Evolutionary conservation across 2,888 invertebrate genomes (phyloP).

Genomic region (Pyrgus malvae): DNA sequence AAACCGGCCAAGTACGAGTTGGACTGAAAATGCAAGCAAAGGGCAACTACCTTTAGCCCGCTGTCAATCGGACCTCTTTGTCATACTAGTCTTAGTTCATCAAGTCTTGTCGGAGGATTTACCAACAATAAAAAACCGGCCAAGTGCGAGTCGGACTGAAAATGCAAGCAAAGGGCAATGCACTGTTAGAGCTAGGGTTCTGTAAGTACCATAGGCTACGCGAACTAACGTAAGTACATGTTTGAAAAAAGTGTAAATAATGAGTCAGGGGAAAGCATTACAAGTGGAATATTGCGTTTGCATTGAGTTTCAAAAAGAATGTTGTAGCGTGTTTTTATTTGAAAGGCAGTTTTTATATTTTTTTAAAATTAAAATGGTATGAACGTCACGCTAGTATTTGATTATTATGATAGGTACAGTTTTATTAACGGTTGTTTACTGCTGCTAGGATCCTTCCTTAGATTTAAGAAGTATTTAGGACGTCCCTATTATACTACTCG

Average conservation of each 20-base stretch:
- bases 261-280: conserved; percentile 14
- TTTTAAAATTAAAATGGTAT: neutral
- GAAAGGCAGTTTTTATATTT: conserved; percentile 3
- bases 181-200: neutral
- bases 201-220: conserved; percentile 6
- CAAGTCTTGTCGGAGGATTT: too few species aligned
- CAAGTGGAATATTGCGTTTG: conserved; percentile 16
- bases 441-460: too few species aligned
- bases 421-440: too few species aligned
- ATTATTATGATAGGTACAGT: too few species aligned
- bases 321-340: conserved; percentile 2
- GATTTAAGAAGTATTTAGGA: too few species aligned
- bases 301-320: conserved; percentile 1
- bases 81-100: too few species aligned
- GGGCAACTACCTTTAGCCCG: too few species aligned
- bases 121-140: neutral
- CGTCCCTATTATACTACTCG: too few species aligned
- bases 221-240: conserved; percentile 5
- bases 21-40: neutral
- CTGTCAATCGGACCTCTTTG: too few species aligned
- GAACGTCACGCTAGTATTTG: too few species aligned
- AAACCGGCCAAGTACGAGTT: neutral
- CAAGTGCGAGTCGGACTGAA: neutral
- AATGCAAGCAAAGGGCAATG: neutral
- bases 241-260: conserved; percentile 23